These are phyloP conservation scores for Drosophila hamatofila DNA, from an alignment of 2,888 invertebrate genomes.

Conservation along the genomic window DNA sequence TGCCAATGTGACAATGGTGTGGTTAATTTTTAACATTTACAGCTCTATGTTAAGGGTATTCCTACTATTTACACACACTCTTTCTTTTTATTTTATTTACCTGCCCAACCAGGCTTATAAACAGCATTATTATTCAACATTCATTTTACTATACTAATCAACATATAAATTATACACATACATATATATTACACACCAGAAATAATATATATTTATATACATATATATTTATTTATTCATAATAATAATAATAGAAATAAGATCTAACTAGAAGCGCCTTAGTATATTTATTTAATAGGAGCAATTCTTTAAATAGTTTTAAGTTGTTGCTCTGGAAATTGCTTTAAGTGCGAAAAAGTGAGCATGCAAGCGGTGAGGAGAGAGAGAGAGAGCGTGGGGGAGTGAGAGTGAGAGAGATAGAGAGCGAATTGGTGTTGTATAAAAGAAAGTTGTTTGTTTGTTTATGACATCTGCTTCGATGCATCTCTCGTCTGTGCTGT, in stretches of 20 bases:
- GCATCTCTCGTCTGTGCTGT: not conserved
- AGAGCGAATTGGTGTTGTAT: not conserved
- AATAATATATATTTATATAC: not conserved
- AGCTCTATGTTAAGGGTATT: slow-evolving; percentile 17
- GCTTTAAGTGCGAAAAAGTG: slow-evolving; percentile 22
- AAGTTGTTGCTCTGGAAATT: slow-evolving; percentile 41
- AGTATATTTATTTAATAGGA: slow-evolving; percentile 24
- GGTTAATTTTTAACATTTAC: slow-evolving; percentile 19
- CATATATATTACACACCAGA: slow-evolving; percentile 3
- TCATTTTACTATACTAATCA: slow-evolving; percentile 28
- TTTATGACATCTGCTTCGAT: not conserved
- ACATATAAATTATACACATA: slow-evolving; percentile 6
- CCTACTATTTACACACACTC: not conserved
- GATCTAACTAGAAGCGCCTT: slow-evolving; percentile 15
- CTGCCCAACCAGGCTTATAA: slow-evolving; percentile 1
- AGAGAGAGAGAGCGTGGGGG: not conserved
- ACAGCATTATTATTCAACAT: slow-evolving; percentile 14
- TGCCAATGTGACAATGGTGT: slow-evolving; percentile 22
- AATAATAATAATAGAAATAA: not conserved
- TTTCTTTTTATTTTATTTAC: not conserved
- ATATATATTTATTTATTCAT: not conserved
- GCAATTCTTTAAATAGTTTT: slow-evolving; percentile 16
- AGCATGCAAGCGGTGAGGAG: not conserved
- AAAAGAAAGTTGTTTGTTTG: slow-evolving; percentile 11
- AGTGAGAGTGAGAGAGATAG: not conserved